A percentile compares a stretch with the other conserved stretches of the same genome.
These are phyloP conservation scores for Tetropium fuscum DNA, from an alignment of 2,888 invertebrate genomes.

Conservation along the genomic window DNA sequence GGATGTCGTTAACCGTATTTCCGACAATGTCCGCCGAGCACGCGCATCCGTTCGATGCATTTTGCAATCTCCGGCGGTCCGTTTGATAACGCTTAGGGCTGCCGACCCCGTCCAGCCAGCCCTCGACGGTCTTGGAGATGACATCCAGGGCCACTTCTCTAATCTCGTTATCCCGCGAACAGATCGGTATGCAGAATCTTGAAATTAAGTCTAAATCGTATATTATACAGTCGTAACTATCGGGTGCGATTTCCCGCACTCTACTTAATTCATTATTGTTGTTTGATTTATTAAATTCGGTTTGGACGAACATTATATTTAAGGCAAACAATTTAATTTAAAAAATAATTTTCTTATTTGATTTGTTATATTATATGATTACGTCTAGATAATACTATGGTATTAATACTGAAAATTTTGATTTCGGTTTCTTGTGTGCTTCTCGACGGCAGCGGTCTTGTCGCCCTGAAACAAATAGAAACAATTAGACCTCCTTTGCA, in stretches of 20 bases:
- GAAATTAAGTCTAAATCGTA: conserved; percentile 67
- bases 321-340: conserved; percentile 33
- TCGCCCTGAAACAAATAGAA: conserved; percentile 47
- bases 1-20: conserved; percentile 60
- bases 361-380: conserved; percentile 27
- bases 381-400: conserved; percentile 55
- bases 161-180: conserved; percentile 68
- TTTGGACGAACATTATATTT: conserved; percentile 60
- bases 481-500: no score
- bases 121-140: conserved; percentile 68
- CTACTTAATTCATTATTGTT: conserved; percentile 59
- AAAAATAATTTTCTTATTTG: conserved; percentile 22
- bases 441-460: conserved; percentile 37
- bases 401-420: conserved; percentile 55
- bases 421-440: conserved; percentile 45
- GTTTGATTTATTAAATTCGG: conserved; percentile 61
- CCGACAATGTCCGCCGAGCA: conserved; percentile 64
- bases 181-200: conserved; percentile 68
- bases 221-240: conserved; percentile 47
- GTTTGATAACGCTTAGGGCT: conserved; percentile 56
- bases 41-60: conserved; percentile 62
- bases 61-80: conserved; percentile 47
- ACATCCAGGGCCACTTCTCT: conserved; percentile 68
- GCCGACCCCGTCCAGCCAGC: conserved; percentile 69
- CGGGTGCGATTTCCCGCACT: conserved; percentile 40